phyloP scores from a whole-genome alignment of 2,888 invertebrate genomes.

The Dicyrtoma fusca region DNA sequence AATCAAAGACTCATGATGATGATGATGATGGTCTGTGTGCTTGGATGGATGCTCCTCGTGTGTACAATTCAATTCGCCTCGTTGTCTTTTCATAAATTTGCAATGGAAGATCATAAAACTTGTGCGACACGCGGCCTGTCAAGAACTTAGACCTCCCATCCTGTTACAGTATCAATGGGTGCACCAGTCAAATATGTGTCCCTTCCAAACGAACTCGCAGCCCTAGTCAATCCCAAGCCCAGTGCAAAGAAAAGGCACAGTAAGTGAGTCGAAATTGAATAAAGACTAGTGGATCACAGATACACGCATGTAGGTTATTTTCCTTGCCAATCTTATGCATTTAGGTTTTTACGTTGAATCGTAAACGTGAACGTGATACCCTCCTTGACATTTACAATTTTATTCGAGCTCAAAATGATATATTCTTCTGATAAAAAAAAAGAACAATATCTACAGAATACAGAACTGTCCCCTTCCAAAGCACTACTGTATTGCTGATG shows the following conservation, averaged over 20 bases:
- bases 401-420: conserved; percentile 13
- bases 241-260: conserved; percentile 6
- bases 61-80: conserved; percentile 11
- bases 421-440: conserved; percentile 29
- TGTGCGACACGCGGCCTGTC: conserved; percentile 55
- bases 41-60: neutral
- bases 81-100: conserved; percentile 51
- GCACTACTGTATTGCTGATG: too few species aligned
- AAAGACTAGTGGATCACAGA: conserved; percentile 37
- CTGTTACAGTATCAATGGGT: conserved; percentile 42
- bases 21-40: neutral
- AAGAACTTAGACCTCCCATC: conserved; percentile 53
- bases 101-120: conserved; percentile 56
- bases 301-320: too few species aligned
- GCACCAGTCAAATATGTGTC: conserved; percentile 4
- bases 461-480: too few species aligned
- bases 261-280: conserved; percentile 36
- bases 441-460: neutral
- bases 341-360: too few species aligned
- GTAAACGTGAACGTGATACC: conserved; percentile 6
- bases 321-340: too few species aligned
- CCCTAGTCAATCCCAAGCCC: conserved; percentile 17
- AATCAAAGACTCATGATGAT: neutral
- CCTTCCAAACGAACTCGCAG: neutral
- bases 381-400: conserved; percentile 35